These are phyloP conservation scores for Zingel zingel DNA, from an alignment of 2,113 vertebrate genomes.

Conservation along the genomic window DNA sequence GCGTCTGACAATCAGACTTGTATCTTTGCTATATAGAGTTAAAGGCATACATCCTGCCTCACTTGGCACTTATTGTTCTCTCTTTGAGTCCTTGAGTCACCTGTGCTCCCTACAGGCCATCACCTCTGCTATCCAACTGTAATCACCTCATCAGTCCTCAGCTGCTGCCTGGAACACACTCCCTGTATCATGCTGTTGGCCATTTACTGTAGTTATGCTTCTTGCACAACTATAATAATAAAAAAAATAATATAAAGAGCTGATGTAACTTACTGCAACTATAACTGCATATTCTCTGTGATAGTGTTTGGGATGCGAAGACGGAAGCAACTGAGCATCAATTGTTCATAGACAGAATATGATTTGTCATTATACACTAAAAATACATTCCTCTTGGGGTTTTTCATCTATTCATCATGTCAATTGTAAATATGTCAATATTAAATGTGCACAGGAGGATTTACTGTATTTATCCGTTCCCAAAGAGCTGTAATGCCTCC, in stretches of 20 bases:
- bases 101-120: slow-evolving; percentile 55
- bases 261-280: slow-evolving; percentile 9
- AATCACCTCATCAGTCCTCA: slow-evolving; percentile 66
- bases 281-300: neutral
- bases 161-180: slow-evolving; percentile 28
- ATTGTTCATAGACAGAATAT: neutral
- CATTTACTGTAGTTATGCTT: slow-evolving; percentile 23
- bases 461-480: slow-evolving; percentile 33
- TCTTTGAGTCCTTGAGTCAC: slow-evolving; percentile 63
- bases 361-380: neutral
- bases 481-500: slow-evolving; percentile 8
- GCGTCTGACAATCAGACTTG: neutral
- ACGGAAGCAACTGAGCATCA: neutral
- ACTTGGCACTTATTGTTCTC: slow-evolving; percentile 31
- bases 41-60: slow-evolving; percentile 27
- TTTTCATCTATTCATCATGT: neutral
- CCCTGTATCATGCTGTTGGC: slow-evolving; percentile 18
- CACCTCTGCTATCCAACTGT: slow-evolving; percentile 61
- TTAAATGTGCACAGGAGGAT: slow-evolving; percentile 7
- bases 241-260: neutral
- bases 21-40: slow-evolving; percentile 11
- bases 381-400: neutral
- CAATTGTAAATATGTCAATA: neutral
- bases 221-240: slow-evolving; percentile 4
- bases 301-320: slow-evolving; percentile 4